Base-by-base conservation (phyloP, 2,888 invertebrate genomes). In the Stenoptilia bipunctidactyla region DNA sequence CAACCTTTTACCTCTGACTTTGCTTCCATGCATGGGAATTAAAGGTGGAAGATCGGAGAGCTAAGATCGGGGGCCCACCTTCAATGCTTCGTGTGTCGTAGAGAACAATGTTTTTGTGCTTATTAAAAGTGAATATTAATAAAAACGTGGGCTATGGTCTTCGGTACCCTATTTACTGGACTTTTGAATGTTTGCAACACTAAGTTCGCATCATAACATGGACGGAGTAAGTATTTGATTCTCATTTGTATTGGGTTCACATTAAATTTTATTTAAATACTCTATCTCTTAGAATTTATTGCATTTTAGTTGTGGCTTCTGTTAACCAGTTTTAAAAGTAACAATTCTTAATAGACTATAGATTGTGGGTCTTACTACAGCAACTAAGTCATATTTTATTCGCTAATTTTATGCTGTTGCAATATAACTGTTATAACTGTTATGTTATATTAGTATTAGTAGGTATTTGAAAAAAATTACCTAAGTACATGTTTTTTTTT, bases 81-180 rank as follows among this genome's bases (percentile, higher is more conserved):
- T 50, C 49, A 46, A 54, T 50, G 77, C 79, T 80, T 80, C 74
- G 75, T 80, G 80, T 82, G 75, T 67, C 60, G 80, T 82, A 82
- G 79, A 53, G 63, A 36, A 34, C 39, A 53, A 56, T 58, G 56
- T 58, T 58, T 61, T 69, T 74, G 71, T 77, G 79, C 73, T 75
- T 77, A 64, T 53, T 56, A 47, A 54, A 55, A 25, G 30, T 30
- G 30, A 30, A 8, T 2, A 30, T 30, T 30, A 30, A 30, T 30
- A 36, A 9, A 13, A 30, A 40, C 39, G n/a, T 37, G 34, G 41
- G 38, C 27, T 20, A 20, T 36, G 40, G 14, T 34, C 34, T 14
- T 30, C 30, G 10, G 12, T 20, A 8, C 4, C 30, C 6, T 30
- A 30, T 8, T 8, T 30, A 30, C 3, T 30, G 30, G 12, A 12